Evolutionary conservation across 2,113 vertebrate genomes (phyloP).

Genomic region (Ondatra zibethicus): DNA sequence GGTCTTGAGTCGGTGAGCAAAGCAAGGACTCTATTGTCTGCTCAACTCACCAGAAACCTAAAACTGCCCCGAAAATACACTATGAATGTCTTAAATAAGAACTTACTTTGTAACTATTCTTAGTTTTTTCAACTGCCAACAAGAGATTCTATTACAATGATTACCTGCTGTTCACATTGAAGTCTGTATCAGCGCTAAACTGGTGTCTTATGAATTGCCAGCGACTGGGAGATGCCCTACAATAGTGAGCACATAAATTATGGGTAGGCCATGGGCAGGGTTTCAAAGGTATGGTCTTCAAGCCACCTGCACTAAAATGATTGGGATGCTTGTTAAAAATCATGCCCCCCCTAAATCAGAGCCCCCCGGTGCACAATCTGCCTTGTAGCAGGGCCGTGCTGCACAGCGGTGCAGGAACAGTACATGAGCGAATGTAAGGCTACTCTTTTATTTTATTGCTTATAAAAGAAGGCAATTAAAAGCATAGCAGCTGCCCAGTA

Average conservation of each 20-base stretch:
- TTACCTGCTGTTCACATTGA: constrained; percentile 21
- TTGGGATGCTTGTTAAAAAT: constrained; percentile 76
- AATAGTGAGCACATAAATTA: constrained; percentile 75
- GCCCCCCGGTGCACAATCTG: constrained; percentile 51
- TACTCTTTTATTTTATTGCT: constrained; percentile 66
- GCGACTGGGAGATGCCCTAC: constrained; percentile 56
- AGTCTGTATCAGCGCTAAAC: constrained; percentile 47
- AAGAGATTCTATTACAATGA: constrained; percentile 1
- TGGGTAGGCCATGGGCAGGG: constrained; percentile 42
- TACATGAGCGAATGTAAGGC: constrained; percentile 44
- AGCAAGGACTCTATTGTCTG: background rate
- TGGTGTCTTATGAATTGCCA: constrained; percentile 63
- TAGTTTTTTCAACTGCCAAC: constrained; percentile 36
- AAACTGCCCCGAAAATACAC: constrained; percentile 10
- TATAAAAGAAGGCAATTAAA: constrained; percentile 77
- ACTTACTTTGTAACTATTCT: background rate
- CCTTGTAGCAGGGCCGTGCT: constrained; percentile 55
- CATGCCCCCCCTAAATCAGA: constrained; percentile 70
- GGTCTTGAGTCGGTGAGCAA: too few species aligned
- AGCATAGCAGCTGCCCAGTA: constrained; percentile 76
- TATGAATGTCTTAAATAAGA: background rate
- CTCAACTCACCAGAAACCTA: background rate
- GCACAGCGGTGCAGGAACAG: constrained; percentile 7
- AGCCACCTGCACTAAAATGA: constrained; percentile 72
- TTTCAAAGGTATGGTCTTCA: constrained; percentile 67